Evolutionary conservation across 2,888 invertebrate genomes (phyloP).

Genomic region (Eupithecia dodoneata): DNA sequence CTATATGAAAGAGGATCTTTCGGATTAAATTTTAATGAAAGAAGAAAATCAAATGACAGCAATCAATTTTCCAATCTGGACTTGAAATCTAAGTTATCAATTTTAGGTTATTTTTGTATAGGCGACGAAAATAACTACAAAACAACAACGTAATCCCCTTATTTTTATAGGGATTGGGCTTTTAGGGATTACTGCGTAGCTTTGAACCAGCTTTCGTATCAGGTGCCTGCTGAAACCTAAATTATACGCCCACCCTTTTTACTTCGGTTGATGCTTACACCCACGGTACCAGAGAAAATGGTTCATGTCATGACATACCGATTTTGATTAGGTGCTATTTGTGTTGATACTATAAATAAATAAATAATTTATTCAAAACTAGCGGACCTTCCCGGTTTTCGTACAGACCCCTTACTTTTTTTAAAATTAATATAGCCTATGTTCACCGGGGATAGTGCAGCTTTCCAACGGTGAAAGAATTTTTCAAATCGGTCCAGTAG

Average conservation of each 20-base stretch:
- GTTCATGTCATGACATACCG: background rate
- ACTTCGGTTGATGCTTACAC: background rate
- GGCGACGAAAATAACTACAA: background rate
- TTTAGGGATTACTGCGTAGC: background rate
- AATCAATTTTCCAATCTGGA: background rate
- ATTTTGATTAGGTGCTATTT: no score
- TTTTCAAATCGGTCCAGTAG: no score
- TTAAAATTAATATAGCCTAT: no score
- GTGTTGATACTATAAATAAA: no score
- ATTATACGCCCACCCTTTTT: background rate
- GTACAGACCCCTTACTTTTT: no score
- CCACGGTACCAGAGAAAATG: background rate
- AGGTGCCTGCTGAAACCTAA: background rate
- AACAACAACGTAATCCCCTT: conserved; percentile 2
- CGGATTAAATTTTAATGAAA: no score
- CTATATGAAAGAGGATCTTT: no score
- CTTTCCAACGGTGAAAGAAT: no score
- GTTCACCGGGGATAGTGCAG: no score
- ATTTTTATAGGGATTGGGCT: conserved; percentile 1
- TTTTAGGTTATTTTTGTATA: background rate
- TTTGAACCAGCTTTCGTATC: background rate
- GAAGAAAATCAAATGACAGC: no score
- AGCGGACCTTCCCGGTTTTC: no score
- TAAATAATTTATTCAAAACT: no score
- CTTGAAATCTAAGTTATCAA: background rate